Conservation (phyloP, 2,888 invertebrate species). For the Adela reaumurella region DNA sequence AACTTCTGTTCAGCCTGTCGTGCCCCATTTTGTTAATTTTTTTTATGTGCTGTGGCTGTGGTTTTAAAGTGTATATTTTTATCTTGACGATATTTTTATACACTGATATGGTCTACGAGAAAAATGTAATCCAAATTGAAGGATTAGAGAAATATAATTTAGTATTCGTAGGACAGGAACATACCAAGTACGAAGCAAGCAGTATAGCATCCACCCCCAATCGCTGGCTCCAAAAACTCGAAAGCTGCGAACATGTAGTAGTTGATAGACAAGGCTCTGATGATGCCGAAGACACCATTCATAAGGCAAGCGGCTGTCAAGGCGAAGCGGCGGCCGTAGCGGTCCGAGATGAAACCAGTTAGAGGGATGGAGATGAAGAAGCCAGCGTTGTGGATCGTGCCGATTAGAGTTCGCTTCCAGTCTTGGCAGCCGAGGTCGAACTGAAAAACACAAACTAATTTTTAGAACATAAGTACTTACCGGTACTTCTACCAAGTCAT, state of each 20-base stretch:
- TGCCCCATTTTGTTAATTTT: too few species aligned
- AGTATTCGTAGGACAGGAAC: too few species aligned
- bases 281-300: conserved; percentile 53
- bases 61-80: too few species aligned
- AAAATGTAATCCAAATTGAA: too few species aligned
- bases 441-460: conserved; percentile 35
- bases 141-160: too few species aligned
- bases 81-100: too few species aligned
- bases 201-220: conserved; percentile 57
- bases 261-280: conserved; percentile 54
- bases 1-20: too few species aligned
- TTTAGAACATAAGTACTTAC: too few species aligned
- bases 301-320: conserved; percentile 54
- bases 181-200: conserved; percentile 61
- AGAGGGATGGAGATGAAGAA: conserved; percentile 70
- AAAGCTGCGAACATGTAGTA: conserved; percentile 58
- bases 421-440: conserved; percentile 64
- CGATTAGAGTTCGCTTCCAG: conserved; percentile 73
- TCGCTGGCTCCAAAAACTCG: conserved; percentile 57
- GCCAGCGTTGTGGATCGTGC: conserved; percentile 71
- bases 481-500: too few species aligned
- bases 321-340: conserved; percentile 63
- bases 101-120: too few species aligned
- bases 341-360: conserved; percentile 69
- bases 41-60: too few species aligned